These are phyloP conservation scores for Spheniscus humboldti DNA, from an alignment of 2,797 vertebrate species.

Conservation along the genomic window DNA sequence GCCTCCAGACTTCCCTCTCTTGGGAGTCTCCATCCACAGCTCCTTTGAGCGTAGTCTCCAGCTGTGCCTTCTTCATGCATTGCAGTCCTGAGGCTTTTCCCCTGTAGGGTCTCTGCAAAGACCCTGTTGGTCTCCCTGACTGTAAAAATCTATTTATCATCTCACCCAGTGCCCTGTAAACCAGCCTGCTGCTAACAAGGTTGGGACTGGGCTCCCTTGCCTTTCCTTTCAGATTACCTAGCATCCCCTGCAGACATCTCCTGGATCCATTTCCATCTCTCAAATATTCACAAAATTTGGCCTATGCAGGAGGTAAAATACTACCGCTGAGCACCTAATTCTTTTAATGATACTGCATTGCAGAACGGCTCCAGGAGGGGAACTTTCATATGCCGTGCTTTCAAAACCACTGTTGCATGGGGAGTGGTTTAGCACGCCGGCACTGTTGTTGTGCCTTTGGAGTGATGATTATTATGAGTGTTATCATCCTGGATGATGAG, in stretches of 20 bases:
- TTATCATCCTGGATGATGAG: neutral
- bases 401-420: neutral
- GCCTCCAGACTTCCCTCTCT: neutral
- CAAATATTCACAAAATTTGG: neutral
- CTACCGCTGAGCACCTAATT: neutral
- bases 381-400: neutral
- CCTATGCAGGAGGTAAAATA: neutral
- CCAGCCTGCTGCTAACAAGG: neutral
- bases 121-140: neutral
- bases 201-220: neutral
- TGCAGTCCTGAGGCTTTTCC: neutral
- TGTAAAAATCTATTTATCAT: neutral
- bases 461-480: too few relatives aligned
- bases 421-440: neutral
- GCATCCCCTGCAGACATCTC: neutral
- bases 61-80: neutral
- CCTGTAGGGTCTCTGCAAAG: neutral
- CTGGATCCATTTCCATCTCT: neutral
- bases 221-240: neutral
- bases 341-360: neutral
- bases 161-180: neutral
- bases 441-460: neutral
- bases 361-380: neutral
- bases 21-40: neutral
- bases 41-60: neutral